Conservation (phyloP, 2,888 invertebrate species). For the Horisme vitalbata region DNA sequence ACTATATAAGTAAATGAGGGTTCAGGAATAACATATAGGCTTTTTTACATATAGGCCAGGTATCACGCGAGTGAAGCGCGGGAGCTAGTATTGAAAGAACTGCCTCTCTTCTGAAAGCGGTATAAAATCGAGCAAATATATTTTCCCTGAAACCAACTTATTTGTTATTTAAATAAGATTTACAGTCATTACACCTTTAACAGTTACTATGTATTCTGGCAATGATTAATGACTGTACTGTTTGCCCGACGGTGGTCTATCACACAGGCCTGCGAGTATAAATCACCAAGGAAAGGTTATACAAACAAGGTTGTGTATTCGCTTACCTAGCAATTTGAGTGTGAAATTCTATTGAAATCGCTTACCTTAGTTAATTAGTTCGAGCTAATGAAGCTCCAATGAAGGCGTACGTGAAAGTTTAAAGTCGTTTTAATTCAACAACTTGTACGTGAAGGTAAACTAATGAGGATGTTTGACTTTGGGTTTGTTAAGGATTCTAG, state of each 20-base stretch:
- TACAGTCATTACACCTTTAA: not conserved
- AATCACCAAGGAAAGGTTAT: conserved; percentile 20
- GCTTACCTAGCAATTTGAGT: conserved; percentile 6
- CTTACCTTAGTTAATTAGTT: conserved; percentile 10
- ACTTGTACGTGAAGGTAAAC: not conserved
- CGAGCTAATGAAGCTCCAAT: not conserved
- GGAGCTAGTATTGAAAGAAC: too few relatives aligned
- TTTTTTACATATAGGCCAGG: too few relatives aligned
- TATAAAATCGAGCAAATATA: too few relatives aligned
- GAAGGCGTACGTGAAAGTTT: too few relatives aligned
- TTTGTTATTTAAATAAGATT: too few relatives aligned
- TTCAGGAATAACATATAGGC: too few relatives aligned
- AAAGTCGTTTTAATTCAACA: too few relatives aligned
- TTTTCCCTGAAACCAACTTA: too few relatives aligned
- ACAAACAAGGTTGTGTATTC: conserved; percentile 10
- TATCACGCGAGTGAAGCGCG: too few relatives aligned
- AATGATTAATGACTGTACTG: conserved; percentile 22
- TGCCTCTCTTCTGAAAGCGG: too few relatives aligned
- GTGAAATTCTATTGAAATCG: conserved; percentile 18
- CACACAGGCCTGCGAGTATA: conserved; percentile 9
- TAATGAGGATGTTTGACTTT: not conserved
- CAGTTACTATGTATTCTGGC: conserved; percentile 13
- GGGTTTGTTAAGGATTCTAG: not conserved
- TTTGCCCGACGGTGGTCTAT: conserved; percentile 14
- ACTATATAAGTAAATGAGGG: too few relatives aligned